phyloP scores from a whole-genome alignment of 2,113 vertebrate species.

The Chrysochloris asiatica region DNA sequence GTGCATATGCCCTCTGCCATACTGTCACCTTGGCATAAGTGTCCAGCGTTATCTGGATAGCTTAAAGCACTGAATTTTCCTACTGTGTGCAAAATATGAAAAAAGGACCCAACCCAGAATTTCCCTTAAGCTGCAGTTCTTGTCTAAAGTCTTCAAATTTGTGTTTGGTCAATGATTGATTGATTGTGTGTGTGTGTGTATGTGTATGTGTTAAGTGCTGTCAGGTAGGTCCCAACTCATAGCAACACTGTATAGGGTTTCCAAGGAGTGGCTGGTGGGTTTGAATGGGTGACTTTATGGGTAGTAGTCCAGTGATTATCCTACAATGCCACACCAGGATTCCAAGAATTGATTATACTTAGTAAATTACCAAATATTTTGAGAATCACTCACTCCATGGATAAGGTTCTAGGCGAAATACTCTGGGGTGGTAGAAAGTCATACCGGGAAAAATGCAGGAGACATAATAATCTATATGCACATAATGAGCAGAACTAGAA shows the following conservation, averaged over 20 bases:
- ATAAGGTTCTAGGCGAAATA: not conserved
- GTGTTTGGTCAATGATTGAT: not conserved
- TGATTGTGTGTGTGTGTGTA: no score
- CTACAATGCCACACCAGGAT: no score
- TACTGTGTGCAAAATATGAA: not conserved
- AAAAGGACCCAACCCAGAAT: not conserved
- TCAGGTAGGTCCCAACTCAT: no score
- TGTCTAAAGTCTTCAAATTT: conserved; percentile 18
- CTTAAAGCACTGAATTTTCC: not conserved
- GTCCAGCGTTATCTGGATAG: not conserved
- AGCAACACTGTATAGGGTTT: no score
- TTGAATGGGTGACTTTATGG: no score
- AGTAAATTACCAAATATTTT: conserved; percentile 14
- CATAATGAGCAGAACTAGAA: not conserved
- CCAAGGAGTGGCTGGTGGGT: no score
- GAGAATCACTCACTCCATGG: not conserved
- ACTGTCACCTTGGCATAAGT: not conserved
- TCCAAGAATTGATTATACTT: not conserved
- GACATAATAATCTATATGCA: not conserved
- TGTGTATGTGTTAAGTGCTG: no score
- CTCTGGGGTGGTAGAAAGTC: not conserved
- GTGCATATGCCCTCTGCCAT: not conserved
- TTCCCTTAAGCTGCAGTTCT: conserved; percentile 7
- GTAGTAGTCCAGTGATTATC: no score
- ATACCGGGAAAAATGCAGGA: not conserved